Base-by-base conservation (phyloP, 2,797 vertebrate species). In the Pangasius djambal region DNA sequence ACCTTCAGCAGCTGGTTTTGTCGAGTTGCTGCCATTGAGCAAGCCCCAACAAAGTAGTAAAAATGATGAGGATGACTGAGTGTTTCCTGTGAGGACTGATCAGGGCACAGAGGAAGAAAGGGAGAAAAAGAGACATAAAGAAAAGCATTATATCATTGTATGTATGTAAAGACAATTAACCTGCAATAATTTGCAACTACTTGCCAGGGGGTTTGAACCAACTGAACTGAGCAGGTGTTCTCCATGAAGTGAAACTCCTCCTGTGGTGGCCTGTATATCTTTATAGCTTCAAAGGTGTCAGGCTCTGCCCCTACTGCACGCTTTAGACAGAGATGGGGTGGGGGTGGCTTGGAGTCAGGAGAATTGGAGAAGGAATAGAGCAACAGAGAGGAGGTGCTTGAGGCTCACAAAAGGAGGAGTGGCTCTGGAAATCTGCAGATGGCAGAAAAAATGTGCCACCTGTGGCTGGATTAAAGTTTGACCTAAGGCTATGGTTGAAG, bases 41-140 rank as follows among this genome's bases (percentile, higher is more conserved):
- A 91, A 91, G 90, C 83, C 86, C 82, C 69, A 87, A 90, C 88
- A 88, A 88, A 90, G 87, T 87, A 86, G 85, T 92, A 87, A 91
- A 91, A 85, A 55, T 79, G 69, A 91, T 90, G 84, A 82, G 89
- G 86, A 87, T 67, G 67, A 88, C 86, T 90, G 83, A 91, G 34
- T 89, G 85, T 88, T 92, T 91, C 90, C 79, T 90, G 89, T 83
- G 89, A 65, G 69, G 55, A 86, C 61, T 90, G 81, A 91, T 89
- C 52, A 87, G 86, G 67, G 59, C 48, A 70, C 55, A 79, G 50
- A 52, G 59, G 91, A 81, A 85, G 83, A 86, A 63, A 50, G 88
- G 88, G 57, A 83, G 61, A 77, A 40, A 25, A 50, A 67, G 20
- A 28, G 79, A 81, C n/a, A 72, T 31, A 85, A 75, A 89, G 48